A percentile compares a stretch with the other conserved stretches of the same genome.
phyloP scores from a whole-genome alignment of 53 echinoderm and acorn worm genomes.

The Hippasteria phrygiana region DNA sequence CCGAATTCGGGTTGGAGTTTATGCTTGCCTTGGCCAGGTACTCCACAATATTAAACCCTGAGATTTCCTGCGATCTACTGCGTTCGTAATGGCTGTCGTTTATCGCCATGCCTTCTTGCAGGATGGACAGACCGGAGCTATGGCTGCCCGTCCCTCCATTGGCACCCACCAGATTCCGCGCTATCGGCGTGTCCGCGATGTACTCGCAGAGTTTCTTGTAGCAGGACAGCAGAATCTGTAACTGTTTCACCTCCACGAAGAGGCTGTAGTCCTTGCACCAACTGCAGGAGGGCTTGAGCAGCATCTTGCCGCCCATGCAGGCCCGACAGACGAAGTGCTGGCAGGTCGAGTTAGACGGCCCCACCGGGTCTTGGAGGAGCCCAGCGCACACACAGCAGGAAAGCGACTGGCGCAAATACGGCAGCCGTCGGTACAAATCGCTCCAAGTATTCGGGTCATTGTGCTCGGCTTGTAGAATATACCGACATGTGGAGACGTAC shows the following conservation, averaged over 20 bases:
- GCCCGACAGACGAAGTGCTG: slow-evolving; percentile 93
- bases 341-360: slow-evolving; percentile 94
- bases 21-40: slow-evolving; percentile 71
- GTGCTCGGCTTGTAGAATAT: slow-evolving; percentile 93
- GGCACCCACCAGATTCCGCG: slow-evolving; percentile 82
- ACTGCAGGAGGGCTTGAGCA: slow-evolving; percentile 93
- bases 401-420: slow-evolving; percentile 96
- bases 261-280: slow-evolving; percentile 96
- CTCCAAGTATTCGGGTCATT: slow-evolving; percentile 94
- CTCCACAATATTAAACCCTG: slow-evolving; percentile 77
- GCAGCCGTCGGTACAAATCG: slow-evolving; percentile 96
- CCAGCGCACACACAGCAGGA: slow-evolving; percentile 99
- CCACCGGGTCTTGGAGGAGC: slow-evolving; percentile 88
- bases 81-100: slow-evolving; percentile 74
- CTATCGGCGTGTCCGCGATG: slow-evolving; percentile 98
- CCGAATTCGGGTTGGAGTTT: slow-evolving; percentile 11
- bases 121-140: slow-evolving; percentile 78
- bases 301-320: slow-evolving; percentile 96
- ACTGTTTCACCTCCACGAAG: slow-evolving; percentile 89
- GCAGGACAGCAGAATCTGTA: slow-evolving; percentile 90
- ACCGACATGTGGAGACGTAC: slow-evolving; percentile 98
- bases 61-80: slow-evolving; percentile 48
- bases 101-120: slow-evolving; percentile 97
- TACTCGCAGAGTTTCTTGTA: slow-evolving; percentile 98
- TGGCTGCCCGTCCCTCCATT: slow-evolving; percentile 83